Conservation (phyloP, 2,113 vertebrate genomes). For the Puffinus mauretanicus region DNA sequence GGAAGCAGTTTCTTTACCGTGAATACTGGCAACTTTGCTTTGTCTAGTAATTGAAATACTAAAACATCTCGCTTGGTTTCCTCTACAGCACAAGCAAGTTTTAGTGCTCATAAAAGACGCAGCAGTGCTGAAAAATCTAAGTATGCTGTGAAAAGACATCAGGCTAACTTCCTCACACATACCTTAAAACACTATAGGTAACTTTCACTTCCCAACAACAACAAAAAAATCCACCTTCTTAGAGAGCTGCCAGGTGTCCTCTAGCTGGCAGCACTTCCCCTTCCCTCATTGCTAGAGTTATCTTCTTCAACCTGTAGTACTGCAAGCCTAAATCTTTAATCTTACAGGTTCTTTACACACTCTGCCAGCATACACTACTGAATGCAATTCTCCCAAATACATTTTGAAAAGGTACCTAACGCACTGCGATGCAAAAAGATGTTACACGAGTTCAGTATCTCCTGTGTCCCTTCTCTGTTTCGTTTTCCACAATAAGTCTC, state of each 20-base stretch:
- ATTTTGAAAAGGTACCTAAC: neutral
- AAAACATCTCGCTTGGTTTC: neutral
- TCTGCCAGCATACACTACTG: neutral
- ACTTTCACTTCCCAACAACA: neutral
- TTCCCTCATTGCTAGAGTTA: neutral
- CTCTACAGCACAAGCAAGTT: neutral
- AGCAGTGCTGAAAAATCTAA: neutral
- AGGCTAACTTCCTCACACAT: neutral
- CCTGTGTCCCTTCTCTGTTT: neutral
- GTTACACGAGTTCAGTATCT: accelerated
- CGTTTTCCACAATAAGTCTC: neutral
- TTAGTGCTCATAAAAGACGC: neutral
- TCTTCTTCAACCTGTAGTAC: neutral
- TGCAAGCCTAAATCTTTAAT: neutral
- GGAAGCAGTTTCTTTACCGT: neutral
- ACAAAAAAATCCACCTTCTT: neutral
- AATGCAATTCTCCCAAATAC: neutral
- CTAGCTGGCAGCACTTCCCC: neutral
- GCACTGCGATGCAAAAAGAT: neutral
- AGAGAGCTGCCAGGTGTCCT: neutral
- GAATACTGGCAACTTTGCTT: neutral
- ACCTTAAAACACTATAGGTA: neutral
- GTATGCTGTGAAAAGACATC: neutral
- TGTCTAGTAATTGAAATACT: neutral
- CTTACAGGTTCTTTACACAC: neutral